Evolutionary conservation across 2,797 vertebrate genomes (phyloP), one percentile per base, ranked within the genome.

Genomic region (Eptatretus atami): DNA sequence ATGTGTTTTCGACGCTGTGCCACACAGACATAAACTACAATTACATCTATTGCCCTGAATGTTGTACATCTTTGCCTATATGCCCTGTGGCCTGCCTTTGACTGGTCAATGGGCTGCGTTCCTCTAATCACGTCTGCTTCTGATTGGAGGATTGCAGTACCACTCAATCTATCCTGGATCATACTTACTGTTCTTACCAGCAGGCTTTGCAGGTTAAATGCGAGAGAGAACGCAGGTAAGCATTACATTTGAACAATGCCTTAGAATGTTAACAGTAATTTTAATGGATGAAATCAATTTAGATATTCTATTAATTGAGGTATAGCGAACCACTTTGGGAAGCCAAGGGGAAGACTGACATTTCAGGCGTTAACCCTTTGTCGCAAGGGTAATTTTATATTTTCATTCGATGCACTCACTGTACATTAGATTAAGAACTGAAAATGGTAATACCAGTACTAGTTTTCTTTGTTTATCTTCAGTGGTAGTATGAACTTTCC

Each of bases 71-170:
- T 82, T 99, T 31, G 75, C 83, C 31, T 31, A 3, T 99, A 73
- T 96, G 84, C 81, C 90, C 92, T 80, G 90, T 96, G 86, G 88
- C 79, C 73, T 94, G 87, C 77, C 31, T 99, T 92, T 80, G 90
- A 95, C 87, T 95, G 88, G 86, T 94, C 88, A 74, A 93, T 96
- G 88, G 90, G 86, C 75, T 95, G 87, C 74, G 82, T 96, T 77
- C 87, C 92, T 72, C 84, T 95, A 78, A 95, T 99, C 82, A 86
- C 83, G 77, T 86, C 84, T 55, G 72, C 77, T 70, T 72, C 77
- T 64, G 92, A 95, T 81, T 87, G 82, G 81, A 84, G 87, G 79
- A 79, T 87, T 73, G 76, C 82, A 76, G 85, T 81, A 71, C 79
- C 81, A 69, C 78, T 81, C 70, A n/a, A 78, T 84, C 73, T n/a